Evolutionary conservation across 2,888 invertebrate species (phyloP), one percentile per base, ranked within the genome.

Genomic region (Aleiodes leptofemur): DNA sequence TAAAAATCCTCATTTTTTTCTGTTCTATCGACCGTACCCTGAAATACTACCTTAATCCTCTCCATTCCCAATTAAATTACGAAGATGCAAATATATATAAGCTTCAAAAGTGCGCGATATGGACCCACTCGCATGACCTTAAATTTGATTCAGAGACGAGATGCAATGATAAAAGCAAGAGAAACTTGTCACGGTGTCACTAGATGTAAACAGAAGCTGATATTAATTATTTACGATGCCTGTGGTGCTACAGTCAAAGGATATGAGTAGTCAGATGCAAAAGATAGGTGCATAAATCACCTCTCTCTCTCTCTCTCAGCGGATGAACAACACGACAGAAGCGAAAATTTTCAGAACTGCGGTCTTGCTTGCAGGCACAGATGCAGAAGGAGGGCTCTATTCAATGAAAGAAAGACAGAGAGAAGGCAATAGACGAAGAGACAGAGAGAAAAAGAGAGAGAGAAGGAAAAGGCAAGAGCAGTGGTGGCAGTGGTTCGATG

Each of bases 161-260:
- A 11, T 29, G 1, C 4, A 0, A 13, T 29, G 23, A 57, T 9
- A 29, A 57, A 57, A 8, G 11, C 57, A 31, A 57, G 31, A 23
- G 9, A 23, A 4, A 23, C 57, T 29, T 29, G 29, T 57, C 57
- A 29, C 9, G 29, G 31, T 43, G 43, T 43, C 43, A 43, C 43
- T 9, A 31, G n/a, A 81, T 81, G 84, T 85, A 85, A 86, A 86
- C 85, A 83, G 82, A 85, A 80, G 83, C 78, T 82, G 77, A 80
- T 84, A 86, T 86, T 85, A 85, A 86, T 86, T 86, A 86, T 86
- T 86, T 85, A 82, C 81, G 77, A 85, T 85, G 81, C 81, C 77
- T 72, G 80, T 79, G 82, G 83, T 81, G 43, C 9, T 80, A 75
- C 75, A 70, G 48, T 73, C 72, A 61, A 61, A 61, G 64, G 43